Base-by-base conservation (phyloP, 2,113 vertebrate species). In the Malurus elegans region DNA sequence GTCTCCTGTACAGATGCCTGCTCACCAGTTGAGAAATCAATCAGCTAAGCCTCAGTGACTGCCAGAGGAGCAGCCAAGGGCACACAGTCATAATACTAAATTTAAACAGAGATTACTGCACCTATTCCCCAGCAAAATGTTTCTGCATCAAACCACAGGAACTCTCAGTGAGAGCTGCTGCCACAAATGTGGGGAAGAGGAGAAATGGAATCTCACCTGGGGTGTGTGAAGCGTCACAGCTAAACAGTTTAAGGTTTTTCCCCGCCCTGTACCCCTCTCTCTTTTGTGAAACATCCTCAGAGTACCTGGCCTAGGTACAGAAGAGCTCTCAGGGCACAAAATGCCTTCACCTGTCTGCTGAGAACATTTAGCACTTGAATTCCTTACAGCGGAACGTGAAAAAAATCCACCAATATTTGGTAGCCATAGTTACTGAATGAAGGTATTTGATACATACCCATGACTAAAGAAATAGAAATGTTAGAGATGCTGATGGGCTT, bases 1-100 rank as follows among this genome's bases (percentile, higher is more conserved):
- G 84, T 50, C 86, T 92, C 66, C 90, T 57, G 67, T 56, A 69
- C 38, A 86, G 85, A 70, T 80, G 65, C 31, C 69, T 58, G 57
- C 60, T 90, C 58, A 82, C n/a, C 78, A 88, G 76, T 18, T 53
- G 64, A 95, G 90, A 93, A 96, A 90, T 93, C 90, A 92, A 76
- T 90, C 84, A 78, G 79, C 82, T 56, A 88, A 86, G 32, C 74
- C 53, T 78, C 64, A 92, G 18, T 10, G 69, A 58, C 65, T 88
- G 51, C 70, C 90, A 76, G 61, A 73, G 66, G 34, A 93, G 74
- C 69, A 93, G 64, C 70, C 90, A 95, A 95, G 94, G 86, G 78
- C 92, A 93, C 10, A 40, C 23, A 93, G 71, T 57, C 67, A 79
- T 75, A 50, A 72, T 84, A 72, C 75, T 51, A 82, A 92, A 81